Base-by-base conservation (phyloP, 2,888 invertebrate genomes). In the Nomada ferruginata region DNA sequence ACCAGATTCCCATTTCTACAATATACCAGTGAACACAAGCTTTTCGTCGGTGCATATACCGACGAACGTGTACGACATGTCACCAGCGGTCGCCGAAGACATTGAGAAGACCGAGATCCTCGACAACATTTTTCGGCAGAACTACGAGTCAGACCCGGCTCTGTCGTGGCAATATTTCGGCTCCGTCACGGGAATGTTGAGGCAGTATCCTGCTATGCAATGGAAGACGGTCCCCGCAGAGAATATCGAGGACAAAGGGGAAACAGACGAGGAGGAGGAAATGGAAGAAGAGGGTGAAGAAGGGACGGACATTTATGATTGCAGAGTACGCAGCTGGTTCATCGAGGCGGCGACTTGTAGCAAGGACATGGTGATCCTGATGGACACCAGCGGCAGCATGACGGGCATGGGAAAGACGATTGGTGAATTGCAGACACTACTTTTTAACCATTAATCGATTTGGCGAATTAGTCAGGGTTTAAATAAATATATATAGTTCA, bases 151-250 rank as follows among this genome's bases (percentile, higher is more conserved):
- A 0, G 98, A 99, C 94, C 98, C 98, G 0, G 97, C 98, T 0
- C 94, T 99, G 52, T 97, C 97, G 0, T 99, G 99, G 98, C 99
- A 99, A 94, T 99, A 99, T 94, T 99, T 99, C 93, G 99, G 99
- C 44, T 98, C 98, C 87, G 96, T 97, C 47, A 96, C 97, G 4
- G 99, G 99, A 18, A 97, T 99, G 90, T 95, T 99, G 89, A 95
- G 99, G 10, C 97, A 98, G 92, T 99, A 97, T 94, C 99, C 99
- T 70, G 96, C 93, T 18, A 93, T 93, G 92, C 89, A 90, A 52
- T 93, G 93, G 93, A 83, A 79, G 68, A 90, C 88, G 0, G 83
- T 85, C 36, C 59, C 52, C 5, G 72, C 76, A 11, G 66, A 76
- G 7, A 77, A 60, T 0, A 83, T 13, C 4, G 71, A 95, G 80